These are phyloP conservation scores for Myoxocephalus aenaeus DNA, from an alignment of 2,797 vertebrate species.

Conservation along the genomic window DNA sequence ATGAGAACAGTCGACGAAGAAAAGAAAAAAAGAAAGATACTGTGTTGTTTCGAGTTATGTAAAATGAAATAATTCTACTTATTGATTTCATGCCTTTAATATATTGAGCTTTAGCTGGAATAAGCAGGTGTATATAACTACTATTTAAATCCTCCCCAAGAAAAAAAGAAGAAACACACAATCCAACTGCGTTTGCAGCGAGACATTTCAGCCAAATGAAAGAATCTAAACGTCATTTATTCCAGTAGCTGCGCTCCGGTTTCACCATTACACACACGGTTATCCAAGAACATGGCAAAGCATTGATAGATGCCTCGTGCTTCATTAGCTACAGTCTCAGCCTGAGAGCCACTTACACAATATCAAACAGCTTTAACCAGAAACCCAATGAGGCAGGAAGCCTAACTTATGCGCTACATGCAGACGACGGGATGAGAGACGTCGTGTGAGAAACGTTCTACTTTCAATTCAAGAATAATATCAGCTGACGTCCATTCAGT, in stretches of 20 bases:
- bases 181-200: constrained; percentile 36
- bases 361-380: constrained; percentile 54
- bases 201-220: constrained; percentile 65
- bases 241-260: constrained; percentile 61
- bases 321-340: constrained; percentile 77
- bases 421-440: constrained; percentile 27
- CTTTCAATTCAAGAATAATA: constrained; percentile 27
- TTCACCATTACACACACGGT: constrained; percentile 62
- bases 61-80: constrained; percentile 40
- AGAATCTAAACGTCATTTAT: constrained; percentile 78
- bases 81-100: constrained; percentile 23
- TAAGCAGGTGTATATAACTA: constrained; percentile 25
- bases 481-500: constrained; percentile 6
- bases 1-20: constrained; percentile 5
- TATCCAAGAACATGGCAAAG: constrained; percentile 71
- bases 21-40: neutral
- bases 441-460: constrained; percentile 21
- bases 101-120: constrained; percentile 16
- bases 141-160: neutral
- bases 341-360: constrained; percentile 53
- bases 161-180: neutral
- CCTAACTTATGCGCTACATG: constrained; percentile 28
- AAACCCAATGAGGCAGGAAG: constrained; percentile 56
- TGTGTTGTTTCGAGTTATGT: constrained; percentile 1
- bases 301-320: constrained; percentile 72